Percentiles rank a stretch among this genome's conserved stretches.
phyloP scores from a whole-genome alignment of 2,797 vertebrate species.

The Danio aesculapii region DNA sequence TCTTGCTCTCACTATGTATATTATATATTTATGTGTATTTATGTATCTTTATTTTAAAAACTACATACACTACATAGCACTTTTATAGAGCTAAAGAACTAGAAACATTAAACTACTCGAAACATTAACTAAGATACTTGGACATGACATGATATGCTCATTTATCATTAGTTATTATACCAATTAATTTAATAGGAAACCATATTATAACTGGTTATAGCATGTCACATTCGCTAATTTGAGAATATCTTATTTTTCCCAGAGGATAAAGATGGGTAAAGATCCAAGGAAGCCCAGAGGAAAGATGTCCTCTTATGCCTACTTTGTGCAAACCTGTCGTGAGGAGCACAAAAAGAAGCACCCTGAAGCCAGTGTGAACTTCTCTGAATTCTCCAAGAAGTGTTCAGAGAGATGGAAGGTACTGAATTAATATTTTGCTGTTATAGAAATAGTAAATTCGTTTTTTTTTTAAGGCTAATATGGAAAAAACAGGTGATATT shows the following conservation, averaged over 20 bases:
- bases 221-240: neutral
- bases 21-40: no score
- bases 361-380: conserved; percentile 93
- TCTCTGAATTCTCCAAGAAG: conserved; percentile 98
- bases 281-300: conserved; percentile 96
- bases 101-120: no score
- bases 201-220: neutral
- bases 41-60: no score
- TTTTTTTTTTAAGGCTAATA: neutral
- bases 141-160: no score
- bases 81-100: no score
- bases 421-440: conserved; percentile 37
- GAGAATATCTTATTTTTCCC: neutral
- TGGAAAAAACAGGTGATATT: neutral
- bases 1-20: no score
- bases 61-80: no score
- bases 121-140: no score
- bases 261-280: conserved; percentile 87
- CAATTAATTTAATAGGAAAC: neutral
- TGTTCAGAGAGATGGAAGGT: conserved; percentile 99
- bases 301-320: conserved; percentile 99
- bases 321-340: conserved; percentile 98
- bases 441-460: neutral
- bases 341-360: conserved; percentile 99
- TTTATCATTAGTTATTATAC: no score